Percentiles rank a stretch among this genome's conserved stretches.
Evolutionary conservation across 2,888 invertebrate species (phyloP).

Genomic region (Seladonia tumulorum): DNA sequence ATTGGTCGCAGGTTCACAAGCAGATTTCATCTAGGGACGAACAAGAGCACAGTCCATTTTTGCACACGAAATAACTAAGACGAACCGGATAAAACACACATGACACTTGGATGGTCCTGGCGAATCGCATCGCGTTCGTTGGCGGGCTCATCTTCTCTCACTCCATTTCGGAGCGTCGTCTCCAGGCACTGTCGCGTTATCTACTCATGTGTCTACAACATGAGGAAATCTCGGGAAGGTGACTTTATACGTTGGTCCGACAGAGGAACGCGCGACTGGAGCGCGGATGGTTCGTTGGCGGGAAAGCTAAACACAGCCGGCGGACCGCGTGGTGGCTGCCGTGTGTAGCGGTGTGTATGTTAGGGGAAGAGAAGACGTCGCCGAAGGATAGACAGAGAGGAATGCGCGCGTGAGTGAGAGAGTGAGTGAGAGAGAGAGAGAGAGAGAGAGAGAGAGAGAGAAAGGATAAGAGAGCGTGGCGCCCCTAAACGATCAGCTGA

Average conservation of each 20-base stretch:
- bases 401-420: background rate
- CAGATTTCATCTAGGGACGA: background rate
- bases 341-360: constrained; percentile 16
- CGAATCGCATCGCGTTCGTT: background rate
- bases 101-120: constrained; percentile 29
- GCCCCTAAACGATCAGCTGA: constrained; percentile 74
- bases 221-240: background rate
- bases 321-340: constrained; percentile 51
- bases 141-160: background rate
- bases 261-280: background rate
- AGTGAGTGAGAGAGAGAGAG: background rate
- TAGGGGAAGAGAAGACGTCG: constrained; percentile 25
- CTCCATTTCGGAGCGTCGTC: background rate
- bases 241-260: constrained; percentile 14
- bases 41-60: constrained; percentile 28
- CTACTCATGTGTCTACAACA: background rate
- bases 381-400: constrained; percentile 1
- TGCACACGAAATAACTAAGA: constrained; percentile 11
- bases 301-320: constrained; percentile 56
- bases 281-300: constrained; percentile 52
- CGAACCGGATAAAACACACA: constrained; percentile 15
- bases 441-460: constrained; percentile 21
- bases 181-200: constrained; percentile 2
- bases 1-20: background rate
- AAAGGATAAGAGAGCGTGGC: constrained; percentile 48